These are phyloP conservation scores for Xestia ashworthii DNA, from an alignment of 2,888 invertebrate genomes.

Conservation along the genomic window DNA sequence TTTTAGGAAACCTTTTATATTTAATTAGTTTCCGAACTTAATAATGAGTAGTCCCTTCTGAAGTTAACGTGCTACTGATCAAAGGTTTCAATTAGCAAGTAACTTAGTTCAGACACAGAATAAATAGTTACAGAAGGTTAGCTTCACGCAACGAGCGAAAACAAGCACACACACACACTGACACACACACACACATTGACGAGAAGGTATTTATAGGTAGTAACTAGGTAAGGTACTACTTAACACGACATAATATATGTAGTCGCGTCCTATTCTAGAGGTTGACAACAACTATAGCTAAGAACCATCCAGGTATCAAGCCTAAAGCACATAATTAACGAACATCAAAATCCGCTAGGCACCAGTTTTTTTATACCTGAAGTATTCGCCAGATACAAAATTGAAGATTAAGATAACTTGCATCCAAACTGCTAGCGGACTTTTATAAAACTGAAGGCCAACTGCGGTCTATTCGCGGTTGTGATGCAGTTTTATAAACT, in stretches of 20 bases:
- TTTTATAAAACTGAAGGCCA: not conserved
- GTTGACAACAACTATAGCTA: not conserved
- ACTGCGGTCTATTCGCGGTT: not conserved
- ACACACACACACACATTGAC: not conserved
- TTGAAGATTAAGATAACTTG: not conserved
- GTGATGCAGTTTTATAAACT: not conserved
- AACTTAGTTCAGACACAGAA: slow-evolving; percentile 35
- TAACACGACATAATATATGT: not conserved
- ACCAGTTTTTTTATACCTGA: not conserved
- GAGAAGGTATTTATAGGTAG: not conserved
- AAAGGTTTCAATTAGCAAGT: slow-evolving; percentile 52
- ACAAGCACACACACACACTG: not conserved
- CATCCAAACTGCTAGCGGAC: not conserved
- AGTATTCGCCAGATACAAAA: not conserved
- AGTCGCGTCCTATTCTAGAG: not conserved
- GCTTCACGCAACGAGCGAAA: not conserved
- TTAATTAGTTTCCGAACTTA: slow-evolving; percentile 52
- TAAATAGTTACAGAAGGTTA: slow-evolving; percentile 2
- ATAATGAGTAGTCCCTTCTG: slow-evolving; percentile 47
- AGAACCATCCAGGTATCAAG: not conserved
- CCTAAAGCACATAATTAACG: not conserved
- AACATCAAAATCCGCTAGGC: not conserved
- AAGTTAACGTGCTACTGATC: slow-evolving; percentile 43
- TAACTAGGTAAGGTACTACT: not conserved
- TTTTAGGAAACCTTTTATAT: slow-evolving; percentile 19